Conservation (phyloP, 1,140 invertebrate genomes). For the Musca vetustissima region DNA sequence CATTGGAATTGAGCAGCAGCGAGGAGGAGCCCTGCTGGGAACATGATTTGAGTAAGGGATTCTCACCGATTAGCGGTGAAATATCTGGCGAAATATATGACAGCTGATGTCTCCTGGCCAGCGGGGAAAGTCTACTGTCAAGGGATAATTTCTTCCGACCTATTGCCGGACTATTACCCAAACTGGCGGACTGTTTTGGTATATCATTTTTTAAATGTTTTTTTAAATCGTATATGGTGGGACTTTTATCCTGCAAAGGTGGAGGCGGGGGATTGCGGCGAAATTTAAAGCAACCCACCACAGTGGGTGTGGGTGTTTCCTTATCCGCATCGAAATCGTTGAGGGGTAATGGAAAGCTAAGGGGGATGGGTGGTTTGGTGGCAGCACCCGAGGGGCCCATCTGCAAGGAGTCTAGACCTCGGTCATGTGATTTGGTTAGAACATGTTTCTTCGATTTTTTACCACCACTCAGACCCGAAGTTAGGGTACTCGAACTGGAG, state of each 20-base stretch:
- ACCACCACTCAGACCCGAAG: neutral
- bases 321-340: conserved; percentile 38
- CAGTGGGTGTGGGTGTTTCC: conserved; percentile 38
- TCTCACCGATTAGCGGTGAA: conserved; percentile 5
- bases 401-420: neutral
- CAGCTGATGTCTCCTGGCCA: conserved; percentile 20
- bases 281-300: conserved; percentile 44
- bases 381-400: too few species aligned
- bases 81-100: conserved; percentile 20
- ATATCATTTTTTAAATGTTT: conserved; percentile 26
- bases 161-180: conserved; percentile 50
- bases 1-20: conserved; percentile 2
- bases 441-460: conserved; percentile 15
- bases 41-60: neutral
- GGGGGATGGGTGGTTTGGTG: neutral
- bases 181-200: conserved; percentile 35
- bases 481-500: neutral
- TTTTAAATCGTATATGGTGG: too few species aligned
- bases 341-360: neutral
- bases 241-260: conserved; percentile 23
- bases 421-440: conserved; percentile 14
- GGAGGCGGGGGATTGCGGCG: conserved; percentile 25
- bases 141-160: conserved; percentile 49
- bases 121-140: conserved; percentile 35
- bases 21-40: conserved; percentile 24